These are phyloP conservation scores for Alsophila aescularia DNA, from an alignment of 2,888 invertebrate genomes.

Conservation along the genomic window DNA sequence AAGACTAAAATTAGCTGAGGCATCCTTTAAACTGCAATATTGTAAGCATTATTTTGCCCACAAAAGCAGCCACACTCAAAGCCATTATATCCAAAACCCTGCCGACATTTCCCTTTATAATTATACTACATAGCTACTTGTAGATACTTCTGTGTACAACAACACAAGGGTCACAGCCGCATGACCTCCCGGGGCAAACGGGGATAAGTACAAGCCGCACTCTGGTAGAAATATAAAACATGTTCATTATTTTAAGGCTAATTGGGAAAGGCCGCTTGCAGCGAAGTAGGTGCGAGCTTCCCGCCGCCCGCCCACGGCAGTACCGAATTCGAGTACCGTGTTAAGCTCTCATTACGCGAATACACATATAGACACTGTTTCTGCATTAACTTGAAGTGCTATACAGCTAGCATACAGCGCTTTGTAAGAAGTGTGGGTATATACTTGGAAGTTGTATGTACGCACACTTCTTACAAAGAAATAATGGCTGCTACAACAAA, in stretches of 20 bases:
- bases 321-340: slow-evolving; percentile 71
- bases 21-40: slow-evolving; percentile 47
- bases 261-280: slow-evolving; percentile 83
- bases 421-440: slow-evolving; percentile 47
- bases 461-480: no score
- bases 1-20: slow-evolving; percentile 15
- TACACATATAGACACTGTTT: slow-evolving; percentile 76
- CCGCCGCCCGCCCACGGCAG: slow-evolving; percentile 75
- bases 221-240: slow-evolving; percentile 83
- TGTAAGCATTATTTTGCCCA: slow-evolving; percentile 51
- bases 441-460: neutral
- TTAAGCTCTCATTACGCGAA: slow-evolving; percentile 74
- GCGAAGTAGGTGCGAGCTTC: slow-evolving; percentile 73
- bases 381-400: slow-evolving; percentile 77
- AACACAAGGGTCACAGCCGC: slow-evolving; percentile 65
- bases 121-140: slow-evolving; percentile 62
- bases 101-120: slow-evolving; percentile 63
- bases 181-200: slow-evolving; percentile 81
- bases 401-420: slow-evolving; percentile 41
- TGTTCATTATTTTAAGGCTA: slow-evolving; percentile 85
- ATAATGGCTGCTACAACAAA: no score
- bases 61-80: slow-evolving; percentile 49
- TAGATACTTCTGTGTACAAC: slow-evolving; percentile 65
- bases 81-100: slow-evolving; percentile 53
- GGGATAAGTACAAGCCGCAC: slow-evolving; percentile 80